These are phyloP conservation scores for Tuta absoluta DNA, from an alignment of 2,888 invertebrate genomes.

Conservation along the genomic window DNA sequence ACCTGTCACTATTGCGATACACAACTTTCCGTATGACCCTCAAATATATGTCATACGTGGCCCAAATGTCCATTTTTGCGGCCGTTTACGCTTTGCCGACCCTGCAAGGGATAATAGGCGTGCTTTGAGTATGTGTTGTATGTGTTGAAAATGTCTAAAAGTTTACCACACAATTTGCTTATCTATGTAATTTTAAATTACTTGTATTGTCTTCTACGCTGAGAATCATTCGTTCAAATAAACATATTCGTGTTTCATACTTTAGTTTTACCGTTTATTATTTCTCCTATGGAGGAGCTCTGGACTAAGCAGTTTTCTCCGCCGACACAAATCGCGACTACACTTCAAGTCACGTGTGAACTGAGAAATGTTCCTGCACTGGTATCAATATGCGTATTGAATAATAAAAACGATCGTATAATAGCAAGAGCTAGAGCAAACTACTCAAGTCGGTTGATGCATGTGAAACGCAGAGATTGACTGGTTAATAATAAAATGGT, in stretches of 20 bases:
- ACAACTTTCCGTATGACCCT: too few relatives aligned
- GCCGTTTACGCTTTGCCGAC: too few relatives aligned
- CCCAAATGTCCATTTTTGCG: too few relatives aligned
- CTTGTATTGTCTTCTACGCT: too few relatives aligned
- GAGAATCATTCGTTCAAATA: not conserved
- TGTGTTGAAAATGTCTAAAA: too few relatives aligned
- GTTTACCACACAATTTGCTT: too few relatives aligned
- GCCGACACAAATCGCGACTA: constrained; percentile 45
- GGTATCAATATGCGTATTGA: constrained; percentile 57
- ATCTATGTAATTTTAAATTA: too few relatives aligned
- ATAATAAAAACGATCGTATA: constrained; percentile 52
- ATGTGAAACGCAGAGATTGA: not conserved
- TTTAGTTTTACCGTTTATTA: not conserved
- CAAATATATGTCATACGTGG: too few relatives aligned
- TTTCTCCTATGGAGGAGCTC: constrained; percentile 30
- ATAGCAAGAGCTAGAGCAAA: constrained; percentile 9
- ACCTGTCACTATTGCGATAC: too few relatives aligned
- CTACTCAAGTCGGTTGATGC: not conserved
- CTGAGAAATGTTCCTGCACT: constrained; percentile 65
- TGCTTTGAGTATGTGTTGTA: too few relatives aligned
- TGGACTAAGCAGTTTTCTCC: constrained; percentile 25
- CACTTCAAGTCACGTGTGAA: constrained; percentile 61
- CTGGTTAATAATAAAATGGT: too few relatives aligned
- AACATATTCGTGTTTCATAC: not conserved
- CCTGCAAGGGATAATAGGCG: too few relatives aligned